Evolutionary conservation across 2,113 vertebrate species (phyloP).

Genomic region (Hemiprocne comata): DNA sequence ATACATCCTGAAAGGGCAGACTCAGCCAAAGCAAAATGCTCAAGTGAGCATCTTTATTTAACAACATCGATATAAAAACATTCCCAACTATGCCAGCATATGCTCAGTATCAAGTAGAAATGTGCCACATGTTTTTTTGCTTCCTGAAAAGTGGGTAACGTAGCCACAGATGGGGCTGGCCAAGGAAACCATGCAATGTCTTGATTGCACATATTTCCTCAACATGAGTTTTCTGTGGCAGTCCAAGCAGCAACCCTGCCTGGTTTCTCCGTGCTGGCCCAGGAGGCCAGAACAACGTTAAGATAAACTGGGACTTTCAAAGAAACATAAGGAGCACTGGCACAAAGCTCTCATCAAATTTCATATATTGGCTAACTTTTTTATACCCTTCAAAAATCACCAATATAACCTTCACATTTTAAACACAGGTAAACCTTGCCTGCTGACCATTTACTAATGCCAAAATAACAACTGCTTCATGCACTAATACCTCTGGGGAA

Average conservation of each 20-base stretch:
- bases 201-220: background rate
- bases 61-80: background rate
- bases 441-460: background rate
- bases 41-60: conserved; percentile 14
- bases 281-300: background rate
- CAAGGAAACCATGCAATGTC: background rate
- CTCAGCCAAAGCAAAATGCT: conserved; percentile 38
- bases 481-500: background rate
- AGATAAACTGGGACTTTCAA: conserved; percentile 12
- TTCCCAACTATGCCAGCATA: background rate
- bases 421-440: background rate
- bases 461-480: background rate
- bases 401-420: background rate
- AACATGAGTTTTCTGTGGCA: background rate
- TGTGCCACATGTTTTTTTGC: background rate
- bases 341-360: background rate
- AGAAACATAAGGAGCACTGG: background rate
- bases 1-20: conserved; percentile 41
- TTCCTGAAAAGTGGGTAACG: background rate
- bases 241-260: background rate
- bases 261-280: background rate
- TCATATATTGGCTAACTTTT: background rate
- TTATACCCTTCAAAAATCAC: background rate
- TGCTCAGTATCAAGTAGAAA: background rate
- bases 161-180: background rate